phyloP scores from a whole-genome alignment of 2,888 invertebrate species.

The Nephrocerus scutellatus region DNA sequence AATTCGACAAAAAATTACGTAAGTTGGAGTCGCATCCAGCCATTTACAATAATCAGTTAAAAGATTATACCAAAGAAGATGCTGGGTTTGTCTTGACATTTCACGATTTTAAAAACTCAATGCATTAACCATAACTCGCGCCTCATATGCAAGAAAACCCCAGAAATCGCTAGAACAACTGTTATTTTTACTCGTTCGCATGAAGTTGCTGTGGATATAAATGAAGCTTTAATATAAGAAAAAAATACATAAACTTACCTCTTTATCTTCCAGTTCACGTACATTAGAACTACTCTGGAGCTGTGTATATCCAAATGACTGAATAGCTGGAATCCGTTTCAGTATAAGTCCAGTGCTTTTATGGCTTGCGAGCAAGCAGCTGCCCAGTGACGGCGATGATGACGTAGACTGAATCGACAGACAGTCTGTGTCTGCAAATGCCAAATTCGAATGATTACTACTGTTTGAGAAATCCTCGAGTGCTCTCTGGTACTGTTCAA shows the following conservation, averaged over 20 bases:
- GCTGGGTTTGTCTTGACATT: no score
- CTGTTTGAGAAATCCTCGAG: constrained; percentile 8
- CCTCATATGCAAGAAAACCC: no score
- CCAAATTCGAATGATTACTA: constrained; percentile 6
- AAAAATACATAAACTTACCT: constrained; percentile 29
- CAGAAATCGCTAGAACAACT: no score
- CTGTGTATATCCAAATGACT: constrained; percentile 34
- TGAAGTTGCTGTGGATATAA: no score
- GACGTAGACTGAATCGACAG: constrained; percentile 22
- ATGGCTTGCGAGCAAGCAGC: constrained; percentile 13
- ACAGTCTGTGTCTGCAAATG: constrained; percentile 24
- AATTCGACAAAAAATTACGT: no score
- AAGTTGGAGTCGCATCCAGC: no score
- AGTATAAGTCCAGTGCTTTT: constrained; percentile 18
- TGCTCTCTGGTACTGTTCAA: constrained; percentile 5
- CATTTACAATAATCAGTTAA: no score
- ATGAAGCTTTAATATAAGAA: no score
- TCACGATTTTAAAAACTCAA: no score
- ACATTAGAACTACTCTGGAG: constrained; percentile 27
- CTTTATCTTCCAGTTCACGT: constrained; percentile 29
- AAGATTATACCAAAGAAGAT: no score
- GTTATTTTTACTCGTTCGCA: no score
- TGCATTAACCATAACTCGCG: no score
- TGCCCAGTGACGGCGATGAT: constrained; percentile 26
- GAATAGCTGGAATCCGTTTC: constrained; percentile 33